Base-by-base conservation (phyloP, 2,113 vertebrate genomes). In the Myiozetetes cayanensis region DNA sequence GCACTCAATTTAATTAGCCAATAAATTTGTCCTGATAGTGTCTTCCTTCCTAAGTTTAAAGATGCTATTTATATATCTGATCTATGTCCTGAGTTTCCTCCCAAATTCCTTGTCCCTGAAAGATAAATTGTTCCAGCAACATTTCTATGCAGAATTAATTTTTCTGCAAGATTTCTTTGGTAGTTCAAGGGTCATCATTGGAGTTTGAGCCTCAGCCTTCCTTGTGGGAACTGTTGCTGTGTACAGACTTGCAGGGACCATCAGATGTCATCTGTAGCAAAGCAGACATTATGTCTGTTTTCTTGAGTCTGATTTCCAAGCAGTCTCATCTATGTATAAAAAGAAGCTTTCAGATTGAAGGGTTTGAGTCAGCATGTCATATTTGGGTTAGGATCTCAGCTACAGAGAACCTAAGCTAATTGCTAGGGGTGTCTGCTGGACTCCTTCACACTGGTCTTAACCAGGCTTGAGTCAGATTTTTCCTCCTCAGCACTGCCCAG, bases 1-100 rank as follows among this genome's bases (percentile, higher is more conserved):
- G 43, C 30, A 35, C 31, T 66, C 65, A 82, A 89, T 96, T 93
- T 87, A 87, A 92, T 91, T 94, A 88, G 74, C 47, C 80, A 94
- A 70, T 75, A 72, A 68, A 88, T 92, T 96, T 85, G 6, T 85
- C 39, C 55, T 66, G 15, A 20, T 80, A 58, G 46, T 74, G 35
- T 94, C 76, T 92, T 94, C 23, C 53, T 85, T 93, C 14, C 2
- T 79, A 92, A 94, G 33, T 82, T 74, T 71, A 46, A 89, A 76
- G 65, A 68, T 74, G 31, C 59, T 91, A 4, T 95, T 87, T 91
- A 55, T 76, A 4, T 89, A 53, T 90, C 46, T 89, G 41, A 82
- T 86, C 25, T 47, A 10, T 73, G 39, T 76, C 16, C 21, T n/a
- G 25, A 56, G 28, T 85, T 95, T 85, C 10, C 22, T 90, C 10